phyloP scores from a whole-genome alignment of 2,797 vertebrate species.

The Hephaestus fuliginosus region DNA sequence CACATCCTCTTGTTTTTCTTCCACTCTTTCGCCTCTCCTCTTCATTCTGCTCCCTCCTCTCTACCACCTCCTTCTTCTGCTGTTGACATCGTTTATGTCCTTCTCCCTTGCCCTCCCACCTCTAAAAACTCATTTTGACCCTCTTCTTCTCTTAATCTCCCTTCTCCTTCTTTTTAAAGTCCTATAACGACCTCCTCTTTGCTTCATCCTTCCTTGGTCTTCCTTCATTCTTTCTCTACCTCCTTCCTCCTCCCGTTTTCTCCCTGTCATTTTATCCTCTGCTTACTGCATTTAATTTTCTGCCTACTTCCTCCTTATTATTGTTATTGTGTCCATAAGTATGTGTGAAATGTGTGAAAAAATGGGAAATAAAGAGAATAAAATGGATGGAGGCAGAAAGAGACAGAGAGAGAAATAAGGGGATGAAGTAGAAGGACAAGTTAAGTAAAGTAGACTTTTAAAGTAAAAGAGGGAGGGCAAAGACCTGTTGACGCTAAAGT shows the following conservation, averaged over 20 bases:
- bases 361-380: neutral
- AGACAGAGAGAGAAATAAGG: neutral
- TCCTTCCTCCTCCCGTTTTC: neutral
- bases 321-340: neutral
- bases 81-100: neutral
- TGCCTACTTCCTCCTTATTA: neutral
- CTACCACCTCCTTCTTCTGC: neutral
- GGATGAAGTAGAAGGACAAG: neutral
- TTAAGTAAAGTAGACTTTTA: too few species aligned
- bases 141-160: neutral
- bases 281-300: too few species aligned
- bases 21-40: neutral
- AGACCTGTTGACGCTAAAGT: constrained; percentile 24
- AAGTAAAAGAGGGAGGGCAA: neutral
- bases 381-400: neutral
- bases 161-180: neutral
- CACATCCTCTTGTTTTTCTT: neutral
- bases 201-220: too few species aligned
- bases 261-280: neutral
- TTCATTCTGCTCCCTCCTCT: neutral
- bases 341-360: neutral
- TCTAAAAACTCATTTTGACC: neutral
- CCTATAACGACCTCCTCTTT: neutral
- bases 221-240: too few species aligned
- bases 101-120: too few species aligned